phyloP scores from a whole-genome alignment of 1,140 invertebrate genomes.

The Drosophila mayri region DNA sequence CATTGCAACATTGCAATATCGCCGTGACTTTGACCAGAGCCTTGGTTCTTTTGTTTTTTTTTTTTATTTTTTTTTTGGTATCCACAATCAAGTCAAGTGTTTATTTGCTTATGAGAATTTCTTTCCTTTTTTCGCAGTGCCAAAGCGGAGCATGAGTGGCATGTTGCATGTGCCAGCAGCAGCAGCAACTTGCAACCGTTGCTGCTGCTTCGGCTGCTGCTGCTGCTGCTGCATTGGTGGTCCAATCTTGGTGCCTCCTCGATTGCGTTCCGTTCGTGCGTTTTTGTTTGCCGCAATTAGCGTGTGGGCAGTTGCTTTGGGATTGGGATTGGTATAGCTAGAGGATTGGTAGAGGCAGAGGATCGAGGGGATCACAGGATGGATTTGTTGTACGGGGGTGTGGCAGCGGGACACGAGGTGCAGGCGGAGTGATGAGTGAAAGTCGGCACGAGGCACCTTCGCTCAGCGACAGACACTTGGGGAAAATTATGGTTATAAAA shows the following conservation, averaged over 20 bases:
- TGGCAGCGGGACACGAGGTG: slow-evolving; percentile 5
- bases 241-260: slow-evolving; percentile 35
- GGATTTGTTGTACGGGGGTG: slow-evolving; percentile 29
- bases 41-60: not conserved
- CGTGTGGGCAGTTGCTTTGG: slow-evolving; percentile 49
- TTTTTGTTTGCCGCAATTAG: slow-evolving; percentile 64
- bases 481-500: not conserved
- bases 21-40: slow-evolving; percentile 5
- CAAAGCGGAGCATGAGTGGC: slow-evolving; percentile 45
- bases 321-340: not conserved
- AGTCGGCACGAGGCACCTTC: slow-evolving; percentile 35
- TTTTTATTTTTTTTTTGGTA: slow-evolving; percentile 9
- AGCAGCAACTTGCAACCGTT: slow-evolving; percentile 29
- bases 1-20: slow-evolving; percentile 40
- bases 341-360: not conserved
- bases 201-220: slow-evolving; percentile 8
- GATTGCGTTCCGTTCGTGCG: slow-evolving; percentile 48
- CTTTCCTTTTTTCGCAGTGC: slow-evolving; percentile 4
- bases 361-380: slow-evolving; percentile 1
- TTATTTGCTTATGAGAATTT: slow-evolving; percentile 75
- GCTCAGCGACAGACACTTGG: not conserved
- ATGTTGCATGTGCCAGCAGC: slow-evolving; percentile 42
- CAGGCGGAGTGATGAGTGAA: slow-evolving; percentile 25
- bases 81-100: slow-evolving; percentile 78
- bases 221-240: slow-evolving; percentile 46